A percentile compares a stretch with the other conserved stretches of the same genome.
Conservation (phyloP, 2,797 vertebrate genomes). For the Karalla daura region DNA sequence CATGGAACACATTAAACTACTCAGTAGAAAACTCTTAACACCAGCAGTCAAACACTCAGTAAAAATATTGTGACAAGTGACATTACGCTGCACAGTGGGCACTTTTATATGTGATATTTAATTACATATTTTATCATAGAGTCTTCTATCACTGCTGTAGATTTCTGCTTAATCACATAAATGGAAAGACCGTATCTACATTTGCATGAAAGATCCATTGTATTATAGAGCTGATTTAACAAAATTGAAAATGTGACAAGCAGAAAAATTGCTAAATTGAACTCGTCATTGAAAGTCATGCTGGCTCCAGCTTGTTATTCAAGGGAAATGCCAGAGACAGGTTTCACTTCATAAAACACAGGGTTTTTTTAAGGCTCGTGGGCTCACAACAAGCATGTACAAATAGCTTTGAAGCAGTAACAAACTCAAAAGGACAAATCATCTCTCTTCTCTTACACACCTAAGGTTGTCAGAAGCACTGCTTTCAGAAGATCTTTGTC, state of each 20-base stretch:
- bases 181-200: neutral
- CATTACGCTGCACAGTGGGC: neutral
- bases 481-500: neutral
- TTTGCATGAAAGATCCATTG: neutral
- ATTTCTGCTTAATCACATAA: neutral
- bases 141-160: no score
- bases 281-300: neutral
- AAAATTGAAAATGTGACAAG: neutral
- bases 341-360: neutral
- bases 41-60: neutral
- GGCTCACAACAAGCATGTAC: slow-evolving; percentile 3
- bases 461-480: neutral
- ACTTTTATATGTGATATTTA: neutral
- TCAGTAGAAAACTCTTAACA: neutral
- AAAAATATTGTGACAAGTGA: neutral
- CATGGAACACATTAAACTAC: neutral
- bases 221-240: neutral
- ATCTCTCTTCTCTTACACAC: slow-evolving; percentile 3
- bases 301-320: neutral
- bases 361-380: neutral
- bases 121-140: no score
- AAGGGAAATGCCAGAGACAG: neutral
- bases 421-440: slow-evolving; percentile 6
- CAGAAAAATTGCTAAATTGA: neutral
- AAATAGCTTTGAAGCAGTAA: neutral